Evolutionary conservation across 1,140 invertebrate genomes (phyloP), one percentile per base, ranked within the genome.

Genomic region (Meloidogyne chitwoodi): DNA sequence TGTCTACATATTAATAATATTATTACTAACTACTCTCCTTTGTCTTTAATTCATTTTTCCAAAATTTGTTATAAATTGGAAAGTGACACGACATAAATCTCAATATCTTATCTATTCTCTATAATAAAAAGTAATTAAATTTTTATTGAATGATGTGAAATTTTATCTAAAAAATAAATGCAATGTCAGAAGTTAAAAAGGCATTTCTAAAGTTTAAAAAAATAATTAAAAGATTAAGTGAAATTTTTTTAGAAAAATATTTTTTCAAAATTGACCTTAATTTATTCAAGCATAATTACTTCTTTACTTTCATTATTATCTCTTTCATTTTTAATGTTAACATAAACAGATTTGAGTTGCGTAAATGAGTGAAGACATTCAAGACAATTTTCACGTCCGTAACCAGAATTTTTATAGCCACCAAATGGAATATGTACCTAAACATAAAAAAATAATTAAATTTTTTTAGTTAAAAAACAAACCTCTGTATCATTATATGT

Each of bases 331-430:
- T 2, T 74, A 44, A 83, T 73, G 65, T 85, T 83, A 11, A 86
- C 80, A 68, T 85, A 85, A 62, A 85, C 76, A 0, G 84, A 89
- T 80, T 91, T 91, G 8, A 89, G 83, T 80, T 91, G 90, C 22
- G 89, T 89, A 80, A 89, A 91, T 68, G 88, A 87, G 31, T 90
- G 85, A 5, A 91, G 77, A 19, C 88, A 86, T 29, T 89, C 88
- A 4, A 83, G 80, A 38, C 90, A 90, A 84, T 90, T 90, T 83
- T 91, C 90, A 41, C 88, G 44, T 76, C 88, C 76, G 77, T 83
- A 77, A 22, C 84, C 84, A 1, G 83, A 85, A 62, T 85, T 85
- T 65, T 84, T 84, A 74, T 73, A 84, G 14, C 83, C 83, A 44
- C 83, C 83, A 73, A 84, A 84, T 26, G 82, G 82, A 38, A 83